phyloP scores from a whole-genome alignment of 2,113 vertebrate species.

The Malurus cyaneus region DNA sequence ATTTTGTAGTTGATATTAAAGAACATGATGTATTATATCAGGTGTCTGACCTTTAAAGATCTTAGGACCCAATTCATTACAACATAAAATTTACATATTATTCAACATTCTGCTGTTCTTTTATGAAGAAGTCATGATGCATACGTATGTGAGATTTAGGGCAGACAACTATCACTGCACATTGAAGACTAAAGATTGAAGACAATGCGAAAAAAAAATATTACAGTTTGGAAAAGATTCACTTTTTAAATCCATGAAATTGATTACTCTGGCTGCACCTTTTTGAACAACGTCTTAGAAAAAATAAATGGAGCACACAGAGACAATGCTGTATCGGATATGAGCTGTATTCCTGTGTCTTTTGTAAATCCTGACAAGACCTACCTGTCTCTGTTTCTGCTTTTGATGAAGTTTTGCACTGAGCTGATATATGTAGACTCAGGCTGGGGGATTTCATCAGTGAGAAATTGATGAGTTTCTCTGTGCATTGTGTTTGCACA shows the following conservation, averaged over 20 bases:
- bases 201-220: constrained; percentile 43
- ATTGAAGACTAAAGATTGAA: constrained; percentile 32
- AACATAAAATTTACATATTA: constrained; percentile 87
- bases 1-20: constrained; percentile 87
- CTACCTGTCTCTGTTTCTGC: neutral
- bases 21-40: constrained; percentile 85
- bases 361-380: constrained; percentile 39
- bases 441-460: neutral
- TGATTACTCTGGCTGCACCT: neutral
- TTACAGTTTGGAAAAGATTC: neutral
- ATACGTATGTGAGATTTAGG: constrained; percentile 67
- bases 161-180: constrained; percentile 33
- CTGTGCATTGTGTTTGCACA: neutral
- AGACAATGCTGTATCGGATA: neutral
- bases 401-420: constrained; percentile 6
- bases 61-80: constrained; percentile 85
- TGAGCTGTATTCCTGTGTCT: neutral
- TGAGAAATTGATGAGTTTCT: neutral
- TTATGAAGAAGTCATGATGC: constrained; percentile 76
- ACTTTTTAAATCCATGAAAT: constrained; percentile 43
- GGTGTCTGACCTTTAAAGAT: constrained; percentile 85
- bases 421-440: constrained; percentile 19
- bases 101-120: constrained; percentile 78
- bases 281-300: neutral
- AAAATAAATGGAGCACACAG: constrained; percentile 21